phyloP scores from a whole-genome alignment of 2,797 vertebrate genomes.

The Phoeniculus purpureus region DNA sequence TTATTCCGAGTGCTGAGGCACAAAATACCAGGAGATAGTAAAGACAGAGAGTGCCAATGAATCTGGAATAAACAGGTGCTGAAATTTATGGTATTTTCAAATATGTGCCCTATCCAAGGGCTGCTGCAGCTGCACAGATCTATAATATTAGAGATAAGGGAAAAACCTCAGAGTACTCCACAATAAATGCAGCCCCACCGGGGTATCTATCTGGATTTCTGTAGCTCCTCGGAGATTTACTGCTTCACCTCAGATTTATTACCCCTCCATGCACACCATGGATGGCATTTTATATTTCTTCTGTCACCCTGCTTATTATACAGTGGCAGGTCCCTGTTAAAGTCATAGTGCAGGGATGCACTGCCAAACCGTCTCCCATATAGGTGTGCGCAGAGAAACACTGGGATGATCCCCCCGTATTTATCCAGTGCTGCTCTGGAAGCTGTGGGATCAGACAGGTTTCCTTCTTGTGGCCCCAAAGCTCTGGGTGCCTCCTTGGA shows the following conservation, averaged over 20 bases:
- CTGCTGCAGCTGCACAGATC: conserved; percentile 45
- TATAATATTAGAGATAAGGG: conserved; percentile 62
- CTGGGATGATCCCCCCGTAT: not conserved
- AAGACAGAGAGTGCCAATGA: conserved; percentile 66
- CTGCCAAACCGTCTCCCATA: not conserved
- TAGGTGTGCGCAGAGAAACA: not conserved
- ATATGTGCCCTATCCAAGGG: conserved; percentile 60
- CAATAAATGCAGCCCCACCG: not conserved
- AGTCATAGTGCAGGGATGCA: not conserved
- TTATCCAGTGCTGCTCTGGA: not conserved
- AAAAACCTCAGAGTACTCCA: not conserved
- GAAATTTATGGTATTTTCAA: conserved; percentile 71
- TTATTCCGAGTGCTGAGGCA: conserved; percentile 55
- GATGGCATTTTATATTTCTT: not conserved
- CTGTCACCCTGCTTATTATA: not conserved
- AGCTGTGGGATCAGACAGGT: not conserved
- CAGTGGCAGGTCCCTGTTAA: not conserved
- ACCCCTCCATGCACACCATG: not conserved
- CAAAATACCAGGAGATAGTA: conserved; percentile 72
- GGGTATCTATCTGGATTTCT: conserved; percentile 28
- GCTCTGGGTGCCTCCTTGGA: not conserved
- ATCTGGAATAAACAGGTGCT: conserved; percentile 68
- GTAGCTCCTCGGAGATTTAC: conserved; percentile 45
- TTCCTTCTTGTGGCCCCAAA: not conserved
- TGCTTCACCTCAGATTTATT: conserved; percentile 34